Conservation (phyloP, 2,113 vertebrate species). For the Rissa tridactyla region DNA sequence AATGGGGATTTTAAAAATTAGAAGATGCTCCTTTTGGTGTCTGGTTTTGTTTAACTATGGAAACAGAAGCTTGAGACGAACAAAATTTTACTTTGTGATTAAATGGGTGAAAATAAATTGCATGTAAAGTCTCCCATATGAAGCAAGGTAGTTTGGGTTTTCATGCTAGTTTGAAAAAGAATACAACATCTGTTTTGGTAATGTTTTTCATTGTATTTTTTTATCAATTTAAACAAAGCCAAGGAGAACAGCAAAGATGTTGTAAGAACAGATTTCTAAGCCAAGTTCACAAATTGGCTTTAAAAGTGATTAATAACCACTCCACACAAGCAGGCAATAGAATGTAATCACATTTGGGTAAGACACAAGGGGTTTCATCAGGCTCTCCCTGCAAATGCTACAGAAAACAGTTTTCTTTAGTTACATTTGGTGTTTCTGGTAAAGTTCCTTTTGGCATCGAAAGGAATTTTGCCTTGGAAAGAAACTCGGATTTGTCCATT, state of each 20-base stretch:
- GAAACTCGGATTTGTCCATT: neutral
- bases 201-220: neutral
- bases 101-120: neutral
- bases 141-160: neutral
- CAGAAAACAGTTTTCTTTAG: neutral
- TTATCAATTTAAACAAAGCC: neutral
- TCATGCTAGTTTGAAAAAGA: neutral
- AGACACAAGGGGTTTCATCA: neutral
- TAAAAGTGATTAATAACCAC: slow-evolving; percentile 48
- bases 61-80: slow-evolving; percentile 10
- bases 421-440: neutral
- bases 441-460: neutral
- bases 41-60: slow-evolving; percentile 45
- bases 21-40: slow-evolving; percentile 19
- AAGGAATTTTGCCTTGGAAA: neutral
- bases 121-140: neutral
- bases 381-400: neutral
- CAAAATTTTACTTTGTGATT: slow-evolving; percentile 7
- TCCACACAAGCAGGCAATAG: slow-evolving; percentile 7
- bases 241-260: neutral
- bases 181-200: neutral
- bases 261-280: neutral
- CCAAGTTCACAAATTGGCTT: slow-evolving; percentile 22
- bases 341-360: slow-evolving; percentile 11
- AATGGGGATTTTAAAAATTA: slow-evolving; percentile 29